Base-by-base conservation (phyloP, 2,888 invertebrate species). In the Agriopis marginaria region DNA sequence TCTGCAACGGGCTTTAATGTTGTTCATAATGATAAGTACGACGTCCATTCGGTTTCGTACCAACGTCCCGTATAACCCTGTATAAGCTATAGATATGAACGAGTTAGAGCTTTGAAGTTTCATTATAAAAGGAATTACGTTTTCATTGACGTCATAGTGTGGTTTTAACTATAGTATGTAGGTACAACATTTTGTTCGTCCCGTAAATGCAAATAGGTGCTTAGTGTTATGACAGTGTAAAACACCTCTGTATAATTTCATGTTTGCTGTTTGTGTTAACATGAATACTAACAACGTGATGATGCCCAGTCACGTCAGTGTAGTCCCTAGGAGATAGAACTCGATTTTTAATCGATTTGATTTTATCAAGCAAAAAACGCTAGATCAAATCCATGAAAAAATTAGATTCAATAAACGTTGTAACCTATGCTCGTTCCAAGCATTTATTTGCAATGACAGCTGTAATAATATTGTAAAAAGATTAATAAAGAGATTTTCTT, bases 151-250 rank as follows among this genome's bases (percentile, higher is more conserved):
- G 40, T 17, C 7, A n/a, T 32, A 62, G 39, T 60, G 49, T 11
- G 39, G 10, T 49, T 53, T 53, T 53, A 51, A 63, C 42, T 40
- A 55, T 17, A 32, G 53, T 23, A 51, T 32, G 17, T 23, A 23
- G 51, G 54, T 51, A 10, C 2, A 44, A 60, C 32, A 51, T 32
- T 53, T 39, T 51, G 58, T 51, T 58, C 17, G 39, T 51, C n/a
- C 9, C 14, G 32, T 42, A n/a, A 45, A 39, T 50, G 39, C 62
- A 56, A 62, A 67, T 56, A 62, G 50, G 62, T 56, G 51, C 39
- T 62, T 61, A 10, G 14, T 62, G 45, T 62, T 56, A 62, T 67
- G 67, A 56, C 56, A 67, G 50, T 67, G 62, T 67, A 62, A 67
- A 62, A 56, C 67, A 54, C 17, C 14, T 12, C 45, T 44, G 47